Evolutionary conservation across 2,888 invertebrate genomes (phyloP).

Genomic region (Eustalomyia histrio): DNA sequence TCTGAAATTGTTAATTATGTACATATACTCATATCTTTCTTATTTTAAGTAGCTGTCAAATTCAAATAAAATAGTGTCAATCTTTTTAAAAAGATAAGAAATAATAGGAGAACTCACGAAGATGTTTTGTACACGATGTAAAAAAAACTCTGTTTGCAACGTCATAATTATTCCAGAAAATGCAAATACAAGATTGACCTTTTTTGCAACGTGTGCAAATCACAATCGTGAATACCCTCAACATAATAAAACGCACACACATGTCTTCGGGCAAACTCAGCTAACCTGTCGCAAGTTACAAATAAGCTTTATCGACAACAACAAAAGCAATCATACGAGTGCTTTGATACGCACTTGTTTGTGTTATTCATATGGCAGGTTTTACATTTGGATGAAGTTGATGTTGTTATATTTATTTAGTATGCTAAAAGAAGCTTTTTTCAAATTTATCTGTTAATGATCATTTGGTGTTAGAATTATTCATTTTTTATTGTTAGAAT

Average conservation of each 20-base stretch:
- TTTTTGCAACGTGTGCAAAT: too few relatives aligned
- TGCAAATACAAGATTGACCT: too few relatives aligned
- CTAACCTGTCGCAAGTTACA: not conserved
- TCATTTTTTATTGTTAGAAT: not conserved
- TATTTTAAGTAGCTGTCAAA: not conserved
- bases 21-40: too few relatives aligned
- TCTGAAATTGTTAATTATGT: too few relatives aligned
- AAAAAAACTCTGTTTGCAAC: too few relatives aligned
- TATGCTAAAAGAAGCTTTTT: slow-evolving; percentile 26
- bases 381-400: not conserved
- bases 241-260: too few relatives aligned
- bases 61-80: not conserved
- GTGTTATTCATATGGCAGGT: not conserved
- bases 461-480: not conserved
- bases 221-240: too few relatives aligned
- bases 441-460: not conserved
- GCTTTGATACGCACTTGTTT: slow-evolving; percentile 29
- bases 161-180: too few relatives aligned
- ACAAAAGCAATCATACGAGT: not conserved
- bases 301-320: slow-evolving; percentile 24
- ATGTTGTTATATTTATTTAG: not conserved
- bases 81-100: not conserved
- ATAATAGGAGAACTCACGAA: too few relatives aligned
- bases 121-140: too few relatives aligned
- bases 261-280: not conserved